Evolutionary conservation across 2,113 vertebrate genomes (phyloP).

Genomic region (Ursus arctos): DNA sequence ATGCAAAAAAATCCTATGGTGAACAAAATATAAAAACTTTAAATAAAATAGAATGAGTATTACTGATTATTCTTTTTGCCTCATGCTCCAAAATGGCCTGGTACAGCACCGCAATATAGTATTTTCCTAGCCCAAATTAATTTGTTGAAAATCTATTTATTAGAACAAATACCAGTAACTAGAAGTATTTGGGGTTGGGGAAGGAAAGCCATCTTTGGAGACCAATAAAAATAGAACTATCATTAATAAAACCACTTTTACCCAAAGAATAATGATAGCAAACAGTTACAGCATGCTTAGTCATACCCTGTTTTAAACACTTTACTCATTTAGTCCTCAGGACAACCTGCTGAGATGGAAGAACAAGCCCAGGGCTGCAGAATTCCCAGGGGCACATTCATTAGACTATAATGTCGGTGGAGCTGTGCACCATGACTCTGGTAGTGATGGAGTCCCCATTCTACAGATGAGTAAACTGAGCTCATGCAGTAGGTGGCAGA

Average conservation of each 20-base stretch:
- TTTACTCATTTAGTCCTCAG: not conserved
- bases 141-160: not conserved
- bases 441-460: not conserved
- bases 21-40: not conserved
- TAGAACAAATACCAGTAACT: constrained; percentile 1
- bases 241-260: constrained; percentile 11
- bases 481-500: not conserved
- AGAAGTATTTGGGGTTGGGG: not conserved
- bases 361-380: not conserved
- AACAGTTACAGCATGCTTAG: not conserved
- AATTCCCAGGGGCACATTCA: not conserved
- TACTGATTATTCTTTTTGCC: not conserved
- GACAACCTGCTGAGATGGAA: not conserved
- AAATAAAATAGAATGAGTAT: not conserved
- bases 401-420: not conserved
- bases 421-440: not conserved
- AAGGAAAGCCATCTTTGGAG: not conserved
- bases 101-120: not conserved
- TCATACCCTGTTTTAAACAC: not conserved
- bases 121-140: constrained; percentile 9
- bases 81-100: not conserved
- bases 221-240: not conserved
- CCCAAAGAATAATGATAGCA: not conserved
- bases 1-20: not conserved
- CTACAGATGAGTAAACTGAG: not conserved